A percentile compares a stretch with the other conserved stretches of the same genome.
These are phyloP conservation scores for Maccullochella peelii DNA, from an alignment of 2,113 vertebrate species.

Conservation along the genomic window DNA sequence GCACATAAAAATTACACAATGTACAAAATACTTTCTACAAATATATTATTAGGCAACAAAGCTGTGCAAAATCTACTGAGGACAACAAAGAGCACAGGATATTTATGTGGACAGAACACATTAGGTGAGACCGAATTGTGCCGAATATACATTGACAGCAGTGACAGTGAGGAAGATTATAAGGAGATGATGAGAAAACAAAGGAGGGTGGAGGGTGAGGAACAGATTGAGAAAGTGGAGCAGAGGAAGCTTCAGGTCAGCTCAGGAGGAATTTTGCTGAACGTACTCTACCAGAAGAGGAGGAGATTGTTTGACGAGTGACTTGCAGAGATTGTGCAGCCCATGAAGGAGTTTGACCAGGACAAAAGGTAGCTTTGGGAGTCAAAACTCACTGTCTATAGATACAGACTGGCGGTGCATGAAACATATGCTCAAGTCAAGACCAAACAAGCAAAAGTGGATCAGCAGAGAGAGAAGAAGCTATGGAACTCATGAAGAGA, in stretches of 20 bases:
- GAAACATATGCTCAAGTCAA: slow-evolving; percentile 6
- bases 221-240: slow-evolving; percentile 71
- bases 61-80: background rate
- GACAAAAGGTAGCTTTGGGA: slow-evolving; percentile 32
- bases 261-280: slow-evolving; percentile 60
- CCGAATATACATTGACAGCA: background rate
- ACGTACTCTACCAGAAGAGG: slow-evolving; percentile 28
- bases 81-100: background rate
- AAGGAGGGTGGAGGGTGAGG: slow-evolving; percentile 25
- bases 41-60: background rate
- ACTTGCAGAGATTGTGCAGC: slow-evolving; percentile 39
- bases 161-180: slow-evolving; percentile 28
- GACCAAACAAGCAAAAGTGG: background rate
- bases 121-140: background rate
- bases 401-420: background rate
- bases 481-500: background rate
- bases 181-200: slow-evolving; percentile 34
- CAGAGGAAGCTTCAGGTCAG: slow-evolving; percentile 61
- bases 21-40: background rate
- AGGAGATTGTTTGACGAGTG: slow-evolving; percentile 34
- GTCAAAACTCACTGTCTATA: slow-evolving; percentile 8
- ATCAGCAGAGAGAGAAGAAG: slow-evolving; percentile 6
- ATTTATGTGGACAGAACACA: background rate
- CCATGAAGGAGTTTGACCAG: slow-evolving; percentile 40
- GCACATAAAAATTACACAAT: background rate